Evolutionary conservation across 2,888 invertebrate species (phyloP).

Genomic region (Oscheius sp.): DNA sequence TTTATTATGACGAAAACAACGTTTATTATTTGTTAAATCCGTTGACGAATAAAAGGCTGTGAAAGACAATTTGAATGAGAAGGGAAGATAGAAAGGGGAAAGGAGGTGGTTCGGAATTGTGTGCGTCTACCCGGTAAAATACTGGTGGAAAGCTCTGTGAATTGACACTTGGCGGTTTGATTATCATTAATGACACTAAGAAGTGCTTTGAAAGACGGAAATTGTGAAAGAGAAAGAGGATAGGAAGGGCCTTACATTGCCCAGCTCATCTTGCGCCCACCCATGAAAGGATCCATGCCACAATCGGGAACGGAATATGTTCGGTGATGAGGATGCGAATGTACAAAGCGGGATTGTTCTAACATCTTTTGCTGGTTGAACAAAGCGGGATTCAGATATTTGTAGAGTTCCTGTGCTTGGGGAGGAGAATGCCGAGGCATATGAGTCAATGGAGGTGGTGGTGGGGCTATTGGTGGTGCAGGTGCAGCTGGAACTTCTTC

Average conservation of each 20-base stretch:
- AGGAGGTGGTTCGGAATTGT: slow-evolving; percentile 35
- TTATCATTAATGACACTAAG: slow-evolving; percentile 19
- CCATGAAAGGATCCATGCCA: slow-evolving; percentile 27
- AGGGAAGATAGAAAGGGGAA: slow-evolving; percentile 1
- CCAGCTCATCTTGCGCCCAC: slow-evolving; percentile 34
- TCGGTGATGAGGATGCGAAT: slow-evolving; percentile 16
- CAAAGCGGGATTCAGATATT: slow-evolving; percentile 25
- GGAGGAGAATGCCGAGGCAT: slow-evolving; percentile 23
- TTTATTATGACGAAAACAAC: neutral
- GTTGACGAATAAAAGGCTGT: slow-evolving; percentile 19
- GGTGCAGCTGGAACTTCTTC: slow-evolving; percentile 17
- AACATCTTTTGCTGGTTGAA: slow-evolving; percentile 23
- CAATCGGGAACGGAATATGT: slow-evolving; percentile 33
- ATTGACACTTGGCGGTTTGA: slow-evolving; percentile 30
- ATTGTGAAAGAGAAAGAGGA: neutral
- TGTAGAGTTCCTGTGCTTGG: slow-evolving; percentile 26
- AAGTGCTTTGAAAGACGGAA: neutral
- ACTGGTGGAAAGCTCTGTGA: slow-evolving; percentile 35
- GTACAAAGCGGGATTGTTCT: slow-evolving; percentile 21
- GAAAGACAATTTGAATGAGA: slow-evolving; percentile 1
- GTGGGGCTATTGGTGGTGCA: slow-evolving; percentile 5
- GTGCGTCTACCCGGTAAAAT: slow-evolving; percentile 32
- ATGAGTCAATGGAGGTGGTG: slow-evolving; percentile 1
- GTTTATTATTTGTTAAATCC: neutral
- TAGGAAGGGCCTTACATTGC: slow-evolving; percentile 27